These are phyloP conservation scores for Tenthredo amoena DNA, from an alignment of 2,888 invertebrate species.

Conservation along the genomic window DNA sequence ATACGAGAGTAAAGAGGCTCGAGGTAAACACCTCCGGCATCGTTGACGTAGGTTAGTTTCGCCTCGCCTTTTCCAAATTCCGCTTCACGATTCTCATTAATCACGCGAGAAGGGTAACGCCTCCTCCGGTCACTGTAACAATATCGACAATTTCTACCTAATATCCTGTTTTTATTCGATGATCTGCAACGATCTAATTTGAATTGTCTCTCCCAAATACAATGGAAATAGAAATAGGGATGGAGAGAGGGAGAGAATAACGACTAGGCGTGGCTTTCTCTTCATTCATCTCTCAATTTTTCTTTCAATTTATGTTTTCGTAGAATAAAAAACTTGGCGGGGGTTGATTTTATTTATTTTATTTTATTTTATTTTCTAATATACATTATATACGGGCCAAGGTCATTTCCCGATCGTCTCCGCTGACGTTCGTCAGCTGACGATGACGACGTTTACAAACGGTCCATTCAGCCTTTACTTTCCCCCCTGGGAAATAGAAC, in stretches of 20 bases:
- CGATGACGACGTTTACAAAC: neutral
- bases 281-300: neutral
- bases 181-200: no score
- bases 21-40: neutral
- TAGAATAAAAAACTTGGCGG: no score
- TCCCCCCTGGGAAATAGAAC: neutral
- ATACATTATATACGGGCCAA: neutral
- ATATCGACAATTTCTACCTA: neutral
- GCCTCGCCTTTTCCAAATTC: neutral
- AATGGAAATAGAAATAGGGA: neutral
- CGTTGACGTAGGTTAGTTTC: neutral
- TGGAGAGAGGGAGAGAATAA: neutral
- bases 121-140: neutral
- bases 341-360: neutral
- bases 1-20: no score
- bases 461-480: neutral
- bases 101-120: neutral
- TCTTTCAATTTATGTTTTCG: neutral
- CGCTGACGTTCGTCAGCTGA: neutral
- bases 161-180: neutral
- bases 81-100: neutral
- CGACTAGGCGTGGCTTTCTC: neutral
- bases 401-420: neutral
- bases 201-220: neutral
- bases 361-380: neutral